Conservation (phyloP, 2,797 vertebrate genomes). For the Darevskia mixta region DNA sequence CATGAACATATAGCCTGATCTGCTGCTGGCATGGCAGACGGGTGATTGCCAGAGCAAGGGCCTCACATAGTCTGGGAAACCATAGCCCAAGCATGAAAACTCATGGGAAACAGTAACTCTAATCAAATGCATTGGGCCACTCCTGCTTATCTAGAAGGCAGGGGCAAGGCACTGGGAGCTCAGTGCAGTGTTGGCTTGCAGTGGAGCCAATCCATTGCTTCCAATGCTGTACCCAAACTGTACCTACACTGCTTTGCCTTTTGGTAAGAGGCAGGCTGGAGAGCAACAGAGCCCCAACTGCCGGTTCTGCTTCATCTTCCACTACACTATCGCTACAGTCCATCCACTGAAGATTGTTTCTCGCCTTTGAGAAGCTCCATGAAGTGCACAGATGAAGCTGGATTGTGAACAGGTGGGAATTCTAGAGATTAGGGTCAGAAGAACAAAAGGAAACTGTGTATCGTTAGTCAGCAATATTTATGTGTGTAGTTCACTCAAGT, state of each 20-base stretch:
- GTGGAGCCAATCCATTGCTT: no score
- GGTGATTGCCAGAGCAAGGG: not conserved
- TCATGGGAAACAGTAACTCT: not conserved
- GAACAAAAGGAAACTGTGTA: not conserved
- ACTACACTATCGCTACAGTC: not conserved
- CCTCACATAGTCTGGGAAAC: not conserved
- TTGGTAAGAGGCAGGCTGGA: no score
- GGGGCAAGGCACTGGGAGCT: no score
- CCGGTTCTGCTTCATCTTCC: not conserved
- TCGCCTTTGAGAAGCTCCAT: not conserved
- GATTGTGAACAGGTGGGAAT: not conserved
- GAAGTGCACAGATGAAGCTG: not conserved
- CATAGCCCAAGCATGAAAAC: not conserved
- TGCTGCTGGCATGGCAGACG: not conserved
- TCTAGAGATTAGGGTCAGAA: not conserved
- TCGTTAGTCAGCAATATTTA: not conserved
- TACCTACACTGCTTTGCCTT: no score
- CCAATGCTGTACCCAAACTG: no score
- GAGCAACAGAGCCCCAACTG: no score
- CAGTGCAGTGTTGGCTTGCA: no score
- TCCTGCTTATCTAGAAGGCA: no score
- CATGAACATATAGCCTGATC: not conserved
- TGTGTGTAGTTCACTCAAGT: not conserved
- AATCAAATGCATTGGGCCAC: no score
- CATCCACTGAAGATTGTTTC: not conserved